Base-by-base conservation (phyloP, 2,113 vertebrate genomes). In the Todiramphus chloris region DNA sequence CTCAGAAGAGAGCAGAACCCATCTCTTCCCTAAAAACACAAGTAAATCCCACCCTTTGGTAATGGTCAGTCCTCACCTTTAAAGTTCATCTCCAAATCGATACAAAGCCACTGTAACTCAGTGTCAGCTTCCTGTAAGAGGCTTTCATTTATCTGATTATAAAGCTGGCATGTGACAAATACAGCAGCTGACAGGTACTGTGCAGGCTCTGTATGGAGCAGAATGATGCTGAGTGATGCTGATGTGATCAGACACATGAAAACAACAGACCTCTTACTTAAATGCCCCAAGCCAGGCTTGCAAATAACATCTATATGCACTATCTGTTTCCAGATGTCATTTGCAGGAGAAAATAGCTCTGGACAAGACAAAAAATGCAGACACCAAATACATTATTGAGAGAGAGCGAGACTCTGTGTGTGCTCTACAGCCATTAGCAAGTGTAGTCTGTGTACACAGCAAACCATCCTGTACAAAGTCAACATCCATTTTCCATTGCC, bases 391-490 rank as follows among this genome's bases (percentile, higher is more conserved):
- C 3, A 6, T 46, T 72, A 18, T 1, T 30, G 56, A 33, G 66
- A 56, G 75, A 53, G 20, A n/a, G 60, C 4, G 18, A 50, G 62
- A 1, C 21, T 70, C 46, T 1, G 0, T 8, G 53, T 6, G 5
- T 13, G 11, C 43, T 62, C 28, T 51, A 5, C 1, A 75, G 76
- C 58, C 53, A 58, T 43, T 15, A 58, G 30, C 30, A 16, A 62
- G 53, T 2, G 48, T 12, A 2, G 31, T 68, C n/a, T 50, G 31
- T 17, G 25, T 23, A 16, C 44, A 48, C 7, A 78, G 33, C 50
- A 48, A 90, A 56, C 20, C 4, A 0, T 0, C 5, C 11, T 4
- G 20, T 50, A 50, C 48, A 50, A 46, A 41, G 16, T 15, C 35
- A 59, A 27, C 18, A 56, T 16, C 11, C 28, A 24, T 2, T 43